phyloP scores from a whole-genome alignment of 2,797 vertebrate species.

The Carapus acus region DNA sequence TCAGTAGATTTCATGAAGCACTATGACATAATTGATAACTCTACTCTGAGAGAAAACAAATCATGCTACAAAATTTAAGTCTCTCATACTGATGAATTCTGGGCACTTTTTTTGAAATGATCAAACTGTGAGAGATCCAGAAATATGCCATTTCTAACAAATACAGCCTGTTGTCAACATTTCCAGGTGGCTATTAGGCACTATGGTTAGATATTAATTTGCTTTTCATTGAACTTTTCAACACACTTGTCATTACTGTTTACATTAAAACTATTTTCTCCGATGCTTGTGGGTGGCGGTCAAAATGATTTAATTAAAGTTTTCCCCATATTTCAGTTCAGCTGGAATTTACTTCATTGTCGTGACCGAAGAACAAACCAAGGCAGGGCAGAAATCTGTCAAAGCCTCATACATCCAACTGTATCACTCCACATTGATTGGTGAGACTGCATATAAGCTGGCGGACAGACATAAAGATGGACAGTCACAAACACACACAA shows the following conservation, averaged over 20 bases:
- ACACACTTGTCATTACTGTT: no score
- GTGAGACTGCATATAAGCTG: constrained; percentile 50
- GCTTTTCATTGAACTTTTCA: no score
- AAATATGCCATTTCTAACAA: neutral
- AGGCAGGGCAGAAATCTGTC: constrained; percentile 47
- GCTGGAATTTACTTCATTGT: neutral
- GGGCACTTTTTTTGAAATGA: no score
- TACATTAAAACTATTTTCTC: no score
- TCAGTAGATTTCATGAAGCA: constrained; percentile 1
- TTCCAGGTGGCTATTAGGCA: no score
- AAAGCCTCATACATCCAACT: constrained; percentile 50
- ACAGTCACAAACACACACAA: constrained; percentile 38
- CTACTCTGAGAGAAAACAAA: neutral
- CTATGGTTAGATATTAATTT: no score
- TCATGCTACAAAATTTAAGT: neutral
- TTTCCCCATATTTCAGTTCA: no score
- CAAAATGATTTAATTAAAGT: no score
- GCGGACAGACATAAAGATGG: constrained; percentile 21
- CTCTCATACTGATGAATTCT: no score
- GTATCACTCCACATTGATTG: constrained; percentile 53
- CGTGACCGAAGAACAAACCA: constrained; percentile 31
- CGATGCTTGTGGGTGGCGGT: no score
- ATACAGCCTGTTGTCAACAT: no score
- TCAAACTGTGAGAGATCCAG: no score
- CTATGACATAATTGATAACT: neutral